Base-by-base conservation (phyloP, 1,140 invertebrate genomes). In the Chironomus tepperi region DNA sequence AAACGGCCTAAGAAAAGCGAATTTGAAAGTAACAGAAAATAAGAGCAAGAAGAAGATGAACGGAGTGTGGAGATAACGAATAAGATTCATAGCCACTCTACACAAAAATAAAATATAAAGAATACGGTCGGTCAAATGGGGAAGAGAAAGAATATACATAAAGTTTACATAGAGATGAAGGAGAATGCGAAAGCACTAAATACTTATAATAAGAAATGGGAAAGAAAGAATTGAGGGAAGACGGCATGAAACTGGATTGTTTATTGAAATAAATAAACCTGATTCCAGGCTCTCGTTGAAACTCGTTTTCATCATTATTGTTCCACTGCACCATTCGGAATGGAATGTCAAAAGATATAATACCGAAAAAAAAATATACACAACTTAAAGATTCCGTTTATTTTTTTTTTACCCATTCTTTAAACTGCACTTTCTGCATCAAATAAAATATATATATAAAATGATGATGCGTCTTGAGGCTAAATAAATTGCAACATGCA, bases 21-120 rank as follows among this genome's bases (percentile, higher is more conserved):
- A 57, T 57, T 57, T 57, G n/a, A 57, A 57, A 57, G 47, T 57
- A 57, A 57, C 47, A 57, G 47, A 57, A 57, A n/a, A 57, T 57
- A 57, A 57, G 24, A 34, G 24, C 47, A 15, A 57, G 47, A 57
- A 15, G 24, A 34, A 57, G 47, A 57, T 57, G 12, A 57, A 12
- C n/a, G 47, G n/a, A 57, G 15, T 10, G 43, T 10, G 15, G 43
- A 15, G 9, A 47, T 10, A 47, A 15, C 43, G 43, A 47, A 15
- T 47, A 47, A 47, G 43, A 47, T 34, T 34, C 24, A 34, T 34
- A 34, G 24, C 24, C 24, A 34, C 24, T 34, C 24, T 34, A 34
- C 5, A 34, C 24, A 47, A 47, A 57, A n/a, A 57, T n/a, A n/a
- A 57, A 15, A 57, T 5, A 57, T 5, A 15, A 15, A 57, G 12